Evolutionary conservation across 2,797 vertebrate species (phyloP).

Genomic region (Prionace glauca): DNA sequence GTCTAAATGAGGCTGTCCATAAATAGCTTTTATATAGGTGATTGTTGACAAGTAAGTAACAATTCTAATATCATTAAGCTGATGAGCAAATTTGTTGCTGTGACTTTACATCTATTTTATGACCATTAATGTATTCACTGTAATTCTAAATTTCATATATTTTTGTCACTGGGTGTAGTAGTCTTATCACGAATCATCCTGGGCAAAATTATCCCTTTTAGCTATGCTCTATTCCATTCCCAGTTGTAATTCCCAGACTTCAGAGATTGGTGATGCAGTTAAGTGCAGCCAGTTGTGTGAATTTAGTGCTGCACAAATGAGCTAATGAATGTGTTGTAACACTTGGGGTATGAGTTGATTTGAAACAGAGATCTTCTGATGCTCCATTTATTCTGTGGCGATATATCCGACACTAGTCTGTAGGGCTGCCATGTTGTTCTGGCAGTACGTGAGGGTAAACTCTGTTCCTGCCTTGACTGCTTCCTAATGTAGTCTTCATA

Average conservation of each 20-base stretch:
- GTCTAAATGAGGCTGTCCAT: neutral
- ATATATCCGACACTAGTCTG: neutral
- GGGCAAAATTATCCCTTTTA: neutral
- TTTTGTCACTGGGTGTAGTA: neutral
- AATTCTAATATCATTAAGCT: neutral
- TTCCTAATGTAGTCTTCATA: neutral
- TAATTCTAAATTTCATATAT: neutral
- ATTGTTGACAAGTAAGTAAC: neutral
- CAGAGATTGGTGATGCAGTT: neutral
- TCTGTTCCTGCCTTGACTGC: neutral
- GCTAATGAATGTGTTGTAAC: slow-evolving; percentile 9
- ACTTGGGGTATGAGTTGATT: neutral
- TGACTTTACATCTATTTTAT: neutral
- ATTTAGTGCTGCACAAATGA: slow-evolving; percentile 13
- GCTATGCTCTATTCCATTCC: neutral
- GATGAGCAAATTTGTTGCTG: neutral
- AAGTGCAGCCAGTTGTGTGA: neutral
- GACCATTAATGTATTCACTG: neutral
- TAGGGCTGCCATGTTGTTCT: neutral
- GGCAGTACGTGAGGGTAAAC: neutral
- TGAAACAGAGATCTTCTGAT: neutral
- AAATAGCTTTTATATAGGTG: neutral
- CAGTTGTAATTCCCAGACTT: neutral
- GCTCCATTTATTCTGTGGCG: neutral
- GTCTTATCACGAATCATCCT: neutral